Conservation (phyloP, 92 coral and sea anemone genomes). For the Phymanthus crucifer region DNA sequence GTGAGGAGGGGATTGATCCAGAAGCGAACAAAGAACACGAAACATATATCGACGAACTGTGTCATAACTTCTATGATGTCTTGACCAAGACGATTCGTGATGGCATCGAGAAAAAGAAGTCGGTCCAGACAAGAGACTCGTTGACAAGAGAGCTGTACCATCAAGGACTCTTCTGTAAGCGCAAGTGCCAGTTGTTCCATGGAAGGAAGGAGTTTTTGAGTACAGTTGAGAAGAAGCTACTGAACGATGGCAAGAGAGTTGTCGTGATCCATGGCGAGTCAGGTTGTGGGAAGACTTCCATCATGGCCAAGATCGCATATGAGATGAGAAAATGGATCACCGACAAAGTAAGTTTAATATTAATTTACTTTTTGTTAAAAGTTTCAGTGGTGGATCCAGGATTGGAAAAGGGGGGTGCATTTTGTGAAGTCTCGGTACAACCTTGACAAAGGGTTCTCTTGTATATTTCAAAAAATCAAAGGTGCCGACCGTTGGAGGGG, state of each 20-base stretch:
- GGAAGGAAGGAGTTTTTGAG: slow-evolving; percentile 38
- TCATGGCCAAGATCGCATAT: slow-evolving; percentile 36
- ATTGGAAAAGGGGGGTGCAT: too few species aligned
- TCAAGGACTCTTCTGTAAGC: slow-evolving; percentile 37
- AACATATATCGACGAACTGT: slow-evolving; percentile 40
- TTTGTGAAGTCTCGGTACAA: too few species aligned
- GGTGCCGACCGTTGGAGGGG: too few species aligned
- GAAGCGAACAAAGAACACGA: slow-evolving; percentile 27
- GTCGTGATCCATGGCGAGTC: slow-evolving; percentile 53
- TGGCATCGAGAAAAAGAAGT: slow-evolving; percentile 30
- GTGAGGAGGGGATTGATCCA: slow-evolving; percentile 54
- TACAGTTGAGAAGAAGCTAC: slow-evolving; percentile 12
- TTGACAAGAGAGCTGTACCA: slow-evolving; percentile 37
- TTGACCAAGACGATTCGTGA: slow-evolving; percentile 27
- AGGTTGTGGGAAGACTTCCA: slow-evolving; percentile 56
- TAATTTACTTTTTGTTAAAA: not conserved
- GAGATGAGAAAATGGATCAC: slow-evolving; percentile 38
- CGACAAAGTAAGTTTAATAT: not conserved
- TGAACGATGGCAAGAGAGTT: not conserved
- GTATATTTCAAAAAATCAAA: too few species aligned
- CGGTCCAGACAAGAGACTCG: slow-evolving; percentile 14
- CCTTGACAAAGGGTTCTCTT: too few species aligned
- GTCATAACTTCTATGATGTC: slow-evolving; percentile 34
- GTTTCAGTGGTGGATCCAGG: too few species aligned
- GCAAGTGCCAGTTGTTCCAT: slow-evolving; percentile 36